Percentiles rank a stretch among this genome's conserved stretches.
These are phyloP conservation scores for Dusona sp. DNA, from an alignment of 2,888 invertebrate species.

Conservation along the genomic window DNA sequence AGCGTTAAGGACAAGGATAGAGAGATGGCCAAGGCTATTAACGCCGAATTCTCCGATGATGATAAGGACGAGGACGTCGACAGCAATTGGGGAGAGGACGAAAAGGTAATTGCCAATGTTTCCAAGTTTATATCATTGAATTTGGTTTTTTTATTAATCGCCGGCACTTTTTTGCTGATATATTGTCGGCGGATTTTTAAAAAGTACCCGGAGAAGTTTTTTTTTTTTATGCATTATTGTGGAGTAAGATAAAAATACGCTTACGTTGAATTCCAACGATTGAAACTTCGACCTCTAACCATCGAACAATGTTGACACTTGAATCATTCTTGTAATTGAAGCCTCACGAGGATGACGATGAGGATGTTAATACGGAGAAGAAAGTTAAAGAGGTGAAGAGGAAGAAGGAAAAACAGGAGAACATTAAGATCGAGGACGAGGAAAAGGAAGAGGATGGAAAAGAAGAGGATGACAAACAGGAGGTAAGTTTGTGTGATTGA, in stretches of 20 bases:
- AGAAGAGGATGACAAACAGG: constrained; percentile 77
- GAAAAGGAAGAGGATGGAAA: constrained; percentile 85
- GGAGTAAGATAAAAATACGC: too few relatives aligned
- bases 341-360: constrained; percentile 78
- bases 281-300: not conserved
- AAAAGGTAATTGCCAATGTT: constrained; percentile 77
- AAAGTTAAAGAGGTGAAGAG: constrained; percentile 80
- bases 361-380: constrained; percentile 80
- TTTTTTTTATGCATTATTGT: not conserved
- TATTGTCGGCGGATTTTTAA: not conserved
- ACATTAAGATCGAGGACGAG: constrained; percentile 86
- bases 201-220: too few relatives aligned
- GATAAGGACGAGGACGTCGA: constrained; percentile 82
- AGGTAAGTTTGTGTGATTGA: constrained; percentile 69
- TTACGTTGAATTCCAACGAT: not conserved
- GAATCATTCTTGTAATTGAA: constrained; percentile 13
- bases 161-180: not conserved
- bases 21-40: constrained; percentile 83
- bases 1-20: constrained; percentile 84
- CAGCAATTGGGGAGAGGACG: constrained; percentile 82
- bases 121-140: not conserved
- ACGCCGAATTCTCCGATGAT: constrained; percentile 83
- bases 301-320: not conserved
- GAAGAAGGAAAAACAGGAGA: constrained; percentile 83
- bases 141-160: not conserved